phyloP scores from a whole-genome alignment of 2,888 invertebrate genomes.

The Acleris cristana region DNA sequence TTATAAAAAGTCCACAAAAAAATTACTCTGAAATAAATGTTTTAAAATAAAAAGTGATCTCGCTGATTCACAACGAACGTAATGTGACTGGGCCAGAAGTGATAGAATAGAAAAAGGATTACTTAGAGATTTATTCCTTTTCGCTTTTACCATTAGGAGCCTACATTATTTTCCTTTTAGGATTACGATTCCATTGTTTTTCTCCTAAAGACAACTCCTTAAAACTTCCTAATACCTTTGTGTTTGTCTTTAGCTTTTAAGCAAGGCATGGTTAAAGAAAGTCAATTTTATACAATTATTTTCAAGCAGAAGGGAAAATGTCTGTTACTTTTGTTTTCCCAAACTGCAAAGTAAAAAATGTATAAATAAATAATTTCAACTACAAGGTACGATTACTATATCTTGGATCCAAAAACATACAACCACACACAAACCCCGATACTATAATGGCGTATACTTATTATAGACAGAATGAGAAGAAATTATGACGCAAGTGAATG shows the following conservation, averaged over 20 bases:
- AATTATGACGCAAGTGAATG: no score
- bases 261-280: background rate
- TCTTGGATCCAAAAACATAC: no score
- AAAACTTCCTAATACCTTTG: slow-evolving; percentile 23
- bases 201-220: slow-evolving; percentile 10
- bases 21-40: no score
- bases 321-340: no score
- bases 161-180: slow-evolving; percentile 30
- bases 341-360: no score
- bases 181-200: slow-evolving; percentile 31
- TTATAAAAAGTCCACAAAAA: no score
- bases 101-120: slow-evolving; percentile 35
- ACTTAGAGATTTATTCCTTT: slow-evolving; percentile 32
- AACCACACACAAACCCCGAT: no score
- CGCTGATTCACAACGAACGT: background rate
- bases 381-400: no score
- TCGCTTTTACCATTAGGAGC: slow-evolving; percentile 26
- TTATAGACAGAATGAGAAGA: no score
- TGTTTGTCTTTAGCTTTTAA: slow-evolving; percentile 20
- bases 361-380: no score
- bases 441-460: no score
- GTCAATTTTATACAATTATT: background rate
- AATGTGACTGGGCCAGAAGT: slow-evolving; percentile 21
- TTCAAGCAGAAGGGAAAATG: no score
- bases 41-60: background rate